A percentile compares a stretch with the other conserved stretches of the same genome.
These are phyloP conservation scores for Anneissia japonica DNA, from an alignment of 35 echinoderm and acorn worm genomes.

Conservation along the genomic window DNA sequence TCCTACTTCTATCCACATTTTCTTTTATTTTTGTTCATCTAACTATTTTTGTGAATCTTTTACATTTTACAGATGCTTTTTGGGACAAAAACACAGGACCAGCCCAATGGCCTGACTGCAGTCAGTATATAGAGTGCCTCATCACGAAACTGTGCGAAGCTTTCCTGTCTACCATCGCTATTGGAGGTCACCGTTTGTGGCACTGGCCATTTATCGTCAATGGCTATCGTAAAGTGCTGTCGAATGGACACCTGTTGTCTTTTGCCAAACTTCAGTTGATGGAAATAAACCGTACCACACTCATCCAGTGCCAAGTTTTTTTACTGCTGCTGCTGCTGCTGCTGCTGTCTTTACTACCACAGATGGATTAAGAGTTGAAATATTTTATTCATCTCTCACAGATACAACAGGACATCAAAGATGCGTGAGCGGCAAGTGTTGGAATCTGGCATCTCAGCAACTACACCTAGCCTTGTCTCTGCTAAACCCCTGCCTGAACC, in stretches of 20 bases:
- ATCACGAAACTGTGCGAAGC: constrained; percentile 34
- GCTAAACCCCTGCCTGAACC: neutral
- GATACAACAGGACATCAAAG: neutral
- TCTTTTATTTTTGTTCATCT: neutral
- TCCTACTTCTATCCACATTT: neutral
- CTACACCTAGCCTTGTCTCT: neutral
- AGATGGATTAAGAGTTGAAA: neutral
- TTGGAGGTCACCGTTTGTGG: neutral
- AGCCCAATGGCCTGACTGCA: constrained; percentile 29
- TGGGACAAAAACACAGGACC: constrained; percentile 30
- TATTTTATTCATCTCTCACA: neutral
- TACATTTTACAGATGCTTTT: constrained; percentile 27
- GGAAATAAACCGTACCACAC: constrained; percentile 40
- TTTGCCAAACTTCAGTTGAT: constrained; percentile 7
- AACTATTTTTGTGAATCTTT: neutral
- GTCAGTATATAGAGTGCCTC: constrained; percentile 45
- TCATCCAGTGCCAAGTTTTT: constrained; percentile 33
- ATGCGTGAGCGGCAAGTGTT: neutral
- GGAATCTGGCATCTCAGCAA: neutral
- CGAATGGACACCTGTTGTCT: neutral
- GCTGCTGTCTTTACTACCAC: neutral
- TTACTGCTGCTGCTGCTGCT: neutral
- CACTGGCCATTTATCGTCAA: constrained; percentile 20
- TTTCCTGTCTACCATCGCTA: neutral
- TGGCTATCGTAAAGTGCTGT: constrained; percentile 10